Percentiles rank a stretch among this genome's conserved stretches.
Evolutionary conservation across 2,113 vertebrate species (phyloP).

Genomic region (Melanerpes formicivorus): DNA sequence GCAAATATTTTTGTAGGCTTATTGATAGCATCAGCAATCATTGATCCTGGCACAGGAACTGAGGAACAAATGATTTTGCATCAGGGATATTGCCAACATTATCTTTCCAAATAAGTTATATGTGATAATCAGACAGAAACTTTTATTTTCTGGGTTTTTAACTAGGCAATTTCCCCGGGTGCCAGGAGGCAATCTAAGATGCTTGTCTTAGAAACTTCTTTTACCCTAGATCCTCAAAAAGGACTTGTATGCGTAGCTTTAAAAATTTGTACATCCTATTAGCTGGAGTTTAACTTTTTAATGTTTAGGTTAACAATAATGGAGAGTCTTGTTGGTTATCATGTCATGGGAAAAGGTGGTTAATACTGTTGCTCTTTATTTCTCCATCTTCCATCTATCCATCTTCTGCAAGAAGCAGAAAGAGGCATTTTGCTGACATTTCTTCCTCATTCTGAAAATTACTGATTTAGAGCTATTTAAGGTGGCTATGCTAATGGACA

Average conservation of each 20-base stretch:
- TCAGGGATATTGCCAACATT: neutral
- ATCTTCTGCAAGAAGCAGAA: neutral
- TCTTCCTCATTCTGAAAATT: neutral
- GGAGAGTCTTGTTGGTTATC: neutral
- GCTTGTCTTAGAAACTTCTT: neutral
- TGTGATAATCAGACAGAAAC: neutral
- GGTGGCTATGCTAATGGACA: neutral
- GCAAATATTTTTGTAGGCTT: neutral
- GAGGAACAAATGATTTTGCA: neutral
- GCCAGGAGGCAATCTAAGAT: neutral
- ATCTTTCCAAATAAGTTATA: neutral
- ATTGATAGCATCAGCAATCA: neutral
- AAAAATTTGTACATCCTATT: neutral
- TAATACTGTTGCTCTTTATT: neutral
- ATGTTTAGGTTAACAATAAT: neutral
- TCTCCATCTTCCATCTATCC: neutral
- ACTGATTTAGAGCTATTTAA: neutral
- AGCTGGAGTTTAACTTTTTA: neutral
- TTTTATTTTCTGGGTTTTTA: neutral
- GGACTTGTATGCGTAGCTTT: neutral
- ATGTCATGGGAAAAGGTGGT: neutral
- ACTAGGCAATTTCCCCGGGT: neutral
- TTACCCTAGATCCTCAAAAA: neutral
- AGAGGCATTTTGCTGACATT: neutral
- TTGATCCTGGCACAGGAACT: neutral